A percentile compares a stretch with the other conserved stretches of the same genome.
Conservation (phyloP, 2,888 invertebrate genomes). For the Cordilura impudica region DNA sequence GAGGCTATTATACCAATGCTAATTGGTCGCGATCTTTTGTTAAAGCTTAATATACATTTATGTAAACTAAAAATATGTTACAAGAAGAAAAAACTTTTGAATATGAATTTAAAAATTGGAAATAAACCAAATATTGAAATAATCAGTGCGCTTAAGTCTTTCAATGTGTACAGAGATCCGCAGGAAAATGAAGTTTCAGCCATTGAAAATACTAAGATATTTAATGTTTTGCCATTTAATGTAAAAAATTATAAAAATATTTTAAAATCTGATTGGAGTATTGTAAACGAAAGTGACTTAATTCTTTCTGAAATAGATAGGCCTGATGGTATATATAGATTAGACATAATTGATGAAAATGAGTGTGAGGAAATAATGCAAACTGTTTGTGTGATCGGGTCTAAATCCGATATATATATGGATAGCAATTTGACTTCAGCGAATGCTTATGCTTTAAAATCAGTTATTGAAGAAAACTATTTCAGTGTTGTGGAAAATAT, state of each 20-base stretch:
- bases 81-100: neutral
- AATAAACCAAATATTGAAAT: neutral
- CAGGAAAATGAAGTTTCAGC: neutral
- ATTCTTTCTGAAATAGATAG: neutral
- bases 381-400: neutral
- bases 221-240: neutral
- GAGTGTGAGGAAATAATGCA: neutral
- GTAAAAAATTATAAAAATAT: neutral
- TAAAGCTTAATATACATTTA: constrained; percentile 15
- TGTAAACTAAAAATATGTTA: neutral
- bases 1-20: constrained; percentile 7
- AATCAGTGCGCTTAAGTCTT: neutral
- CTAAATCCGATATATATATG: neutral
- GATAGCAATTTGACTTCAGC: neutral
- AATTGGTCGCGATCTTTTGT: constrained; percentile 11
- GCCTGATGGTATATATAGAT: neutral
- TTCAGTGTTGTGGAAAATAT: neutral
- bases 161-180: neutral
- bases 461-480: neutral
- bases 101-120: neutral
- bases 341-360: neutral
- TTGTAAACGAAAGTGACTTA: neutral
- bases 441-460: neutral
- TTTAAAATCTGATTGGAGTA: neutral
- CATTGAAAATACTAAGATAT: neutral